A percentile compares a stretch with the other conserved stretches of the same genome.
These are phyloP conservation scores for Lepus townsendii DNA, from an alignment of 2,797 vertebrate species.

Conservation along the genomic window DNA sequence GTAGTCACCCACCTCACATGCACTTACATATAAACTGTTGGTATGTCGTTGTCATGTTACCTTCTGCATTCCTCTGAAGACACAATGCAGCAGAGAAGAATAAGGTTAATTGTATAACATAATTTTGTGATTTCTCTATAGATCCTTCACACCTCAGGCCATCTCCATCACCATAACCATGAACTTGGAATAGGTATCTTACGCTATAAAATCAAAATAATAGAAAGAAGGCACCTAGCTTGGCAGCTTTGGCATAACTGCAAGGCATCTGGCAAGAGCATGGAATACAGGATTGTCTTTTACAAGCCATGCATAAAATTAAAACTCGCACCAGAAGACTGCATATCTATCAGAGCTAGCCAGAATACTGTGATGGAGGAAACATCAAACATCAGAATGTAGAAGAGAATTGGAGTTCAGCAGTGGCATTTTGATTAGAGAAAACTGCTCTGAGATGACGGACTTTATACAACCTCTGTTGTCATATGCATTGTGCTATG, in stretches of 20 bases:
- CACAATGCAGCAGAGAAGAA: background rate
- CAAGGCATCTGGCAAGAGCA: background rate
- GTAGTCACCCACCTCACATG: background rate
- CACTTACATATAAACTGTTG: background rate
- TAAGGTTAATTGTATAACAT: background rate
- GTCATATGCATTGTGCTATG: background rate
- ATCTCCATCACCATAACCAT: background rate
- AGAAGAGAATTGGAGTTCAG: background rate
- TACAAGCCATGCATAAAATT: background rate
- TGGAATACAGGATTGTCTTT: background rate
- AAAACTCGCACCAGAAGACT: background rate
- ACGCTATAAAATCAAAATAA: background rate
- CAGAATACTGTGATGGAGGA: background rate
- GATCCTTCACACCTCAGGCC: rapidly evolving
- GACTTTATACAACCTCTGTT: background rate
- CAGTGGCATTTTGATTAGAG: background rate
- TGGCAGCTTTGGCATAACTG: background rate
- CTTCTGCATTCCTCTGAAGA: background rate
- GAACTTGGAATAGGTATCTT: background rate
- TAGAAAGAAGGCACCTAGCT: background rate
- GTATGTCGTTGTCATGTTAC: background rate
- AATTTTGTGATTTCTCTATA: background rate
- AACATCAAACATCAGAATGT: background rate
- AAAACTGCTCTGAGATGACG: background rate
- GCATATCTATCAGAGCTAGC: background rate